A percentile compares a stretch with the other conserved stretches of the same genome.
Evolutionary conservation across 1,140 invertebrate species (phyloP).

Genomic region (Episyrphus balteatus): DNA sequence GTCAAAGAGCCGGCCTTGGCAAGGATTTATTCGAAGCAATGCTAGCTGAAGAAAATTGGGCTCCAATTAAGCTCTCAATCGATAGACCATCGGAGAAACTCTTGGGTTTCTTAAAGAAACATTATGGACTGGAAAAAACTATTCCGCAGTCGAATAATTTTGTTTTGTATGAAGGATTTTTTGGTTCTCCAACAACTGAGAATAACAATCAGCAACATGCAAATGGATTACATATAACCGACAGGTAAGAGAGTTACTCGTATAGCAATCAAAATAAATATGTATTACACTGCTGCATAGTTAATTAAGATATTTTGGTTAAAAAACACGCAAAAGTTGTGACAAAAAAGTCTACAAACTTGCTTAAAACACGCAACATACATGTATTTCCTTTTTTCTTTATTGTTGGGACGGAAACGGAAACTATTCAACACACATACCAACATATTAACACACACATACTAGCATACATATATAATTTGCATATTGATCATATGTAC

Average conservation of each 20-base stretch:
- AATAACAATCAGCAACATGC: constrained; percentile 12
- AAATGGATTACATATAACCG: constrained; percentile 26
- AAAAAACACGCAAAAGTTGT: no score
- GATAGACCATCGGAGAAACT: constrained; percentile 84
- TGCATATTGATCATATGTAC: no score
- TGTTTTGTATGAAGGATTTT: constrained; percentile 76
- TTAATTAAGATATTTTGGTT: no score
- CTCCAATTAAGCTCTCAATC: constrained; percentile 66
- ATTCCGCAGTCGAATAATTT: constrained; percentile 82
- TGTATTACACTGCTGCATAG: no score
- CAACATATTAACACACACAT: no score
- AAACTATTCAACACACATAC: no score
- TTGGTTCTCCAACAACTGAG: constrained; percentile 39
- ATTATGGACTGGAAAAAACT: constrained; percentile 59
- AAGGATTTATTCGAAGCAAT: constrained; percentile 68
- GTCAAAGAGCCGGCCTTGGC: constrained; percentile 67
- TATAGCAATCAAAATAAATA: background rate
- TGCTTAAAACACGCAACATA: no score
- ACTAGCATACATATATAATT: no score
- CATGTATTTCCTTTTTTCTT: no score
- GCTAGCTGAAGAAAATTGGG: constrained; percentile 58
- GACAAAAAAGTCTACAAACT: no score
- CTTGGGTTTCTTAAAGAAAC: constrained; percentile 69
- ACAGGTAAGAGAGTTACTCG: constrained; percentile 21
- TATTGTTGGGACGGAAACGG: no score